These are phyloP conservation scores for Drosophila nigromelanica DNA, from an alignment of 1,140 invertebrate genomes.

Conservation along the genomic window DNA sequence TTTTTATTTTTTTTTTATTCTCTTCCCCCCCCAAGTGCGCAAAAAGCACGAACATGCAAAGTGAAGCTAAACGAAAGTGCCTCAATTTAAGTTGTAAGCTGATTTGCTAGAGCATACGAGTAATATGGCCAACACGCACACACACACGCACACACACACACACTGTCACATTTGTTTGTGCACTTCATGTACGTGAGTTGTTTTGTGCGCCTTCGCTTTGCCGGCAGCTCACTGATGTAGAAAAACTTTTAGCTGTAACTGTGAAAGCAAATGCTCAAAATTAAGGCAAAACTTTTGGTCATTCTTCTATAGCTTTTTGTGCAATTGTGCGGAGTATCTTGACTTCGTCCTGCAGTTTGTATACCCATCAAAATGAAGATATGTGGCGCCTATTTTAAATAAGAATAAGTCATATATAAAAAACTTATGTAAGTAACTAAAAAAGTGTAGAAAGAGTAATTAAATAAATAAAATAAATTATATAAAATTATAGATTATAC, in stretches of 20 bases:
- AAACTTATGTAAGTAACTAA: no score
- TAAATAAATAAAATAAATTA: no score
- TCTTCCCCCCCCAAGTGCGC: conserved; percentile 45
- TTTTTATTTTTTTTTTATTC: conserved; percentile 22
- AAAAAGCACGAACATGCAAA: conserved; percentile 74
- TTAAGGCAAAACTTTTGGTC: conserved; percentile 67
- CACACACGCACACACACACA: conserved; percentile 25
- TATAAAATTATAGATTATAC: no score
- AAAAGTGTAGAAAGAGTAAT: no score
- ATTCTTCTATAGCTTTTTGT: conserved; percentile 29
- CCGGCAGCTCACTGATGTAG: conserved; percentile 64
- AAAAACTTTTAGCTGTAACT: conserved; percentile 69
- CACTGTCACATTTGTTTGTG: conserved; percentile 34
- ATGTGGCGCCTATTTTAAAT: no score
- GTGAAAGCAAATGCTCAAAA: conserved; percentile 70
- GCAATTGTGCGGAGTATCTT: conserved; percentile 24
- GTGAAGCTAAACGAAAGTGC: conserved; percentile 81
- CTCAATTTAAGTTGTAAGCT: conserved; percentile 82
- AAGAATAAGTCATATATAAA: not conserved
- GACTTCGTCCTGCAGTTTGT: conserved; percentile 35
- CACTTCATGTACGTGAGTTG: conserved; percentile 39
- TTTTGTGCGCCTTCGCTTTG: conserved; percentile 19
- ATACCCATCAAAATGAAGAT: not conserved
- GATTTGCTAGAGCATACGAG: conserved; percentile 65
- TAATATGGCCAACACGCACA: conserved; percentile 52